Base-by-base conservation (phyloP, 2,888 invertebrate genomes). In the Lissocephala sabroskyi region DNA sequence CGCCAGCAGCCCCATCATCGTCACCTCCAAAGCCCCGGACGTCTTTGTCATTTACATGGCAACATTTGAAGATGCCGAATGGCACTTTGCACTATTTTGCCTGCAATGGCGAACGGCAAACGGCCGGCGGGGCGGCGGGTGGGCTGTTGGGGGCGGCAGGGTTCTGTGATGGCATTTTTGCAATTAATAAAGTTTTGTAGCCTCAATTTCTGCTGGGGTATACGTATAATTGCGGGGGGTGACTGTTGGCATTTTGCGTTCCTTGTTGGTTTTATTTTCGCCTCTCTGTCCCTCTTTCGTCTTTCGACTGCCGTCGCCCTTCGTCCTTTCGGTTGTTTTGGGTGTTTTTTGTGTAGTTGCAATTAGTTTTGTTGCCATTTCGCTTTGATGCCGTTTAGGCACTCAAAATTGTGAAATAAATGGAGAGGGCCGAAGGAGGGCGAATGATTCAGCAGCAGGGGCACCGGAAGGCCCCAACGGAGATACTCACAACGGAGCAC, bases 381-480 rank as follows among this genome's bases (percentile, higher is more conserved):
- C 65, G 62, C 74, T 76, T 73, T 76, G 68, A 73, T 70, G 68
- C 77, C 77, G 76, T 76, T 73, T 73, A 62, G 68, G 59, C 77
- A 76, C 68, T 68, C 62, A 55, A 65, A 67, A 68, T 52, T 62
- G 35, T 54, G 45, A 49, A 71, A 64, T 64, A 52, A 62, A 71
- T 62, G 76, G 23, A 5, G 23, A 23, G 23, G 23, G 4, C 3
- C 4, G 23, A 3, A 23, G 23, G 23, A 23, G 23, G 7, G 7
- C 4, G 23, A 23, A 23, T 7, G 23, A 23, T 3, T 23, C 3
- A 23, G 7, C 3, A 23, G 3, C 23, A 23, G 7, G 7, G 23
- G 7, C 3, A 23, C 3, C 3, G 23, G 7, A 23, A 33, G 2
- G 29, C 29, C 9, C 9, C n/a, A 29, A 29, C 29, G 6, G 10